A percentile compares a stretch with the other conserved stretches of the same genome.
These are phyloP conservation scores for Dinomys branickii DNA, from an alignment of 2,113 vertebrate genomes.

Conservation along the genomic window DNA sequence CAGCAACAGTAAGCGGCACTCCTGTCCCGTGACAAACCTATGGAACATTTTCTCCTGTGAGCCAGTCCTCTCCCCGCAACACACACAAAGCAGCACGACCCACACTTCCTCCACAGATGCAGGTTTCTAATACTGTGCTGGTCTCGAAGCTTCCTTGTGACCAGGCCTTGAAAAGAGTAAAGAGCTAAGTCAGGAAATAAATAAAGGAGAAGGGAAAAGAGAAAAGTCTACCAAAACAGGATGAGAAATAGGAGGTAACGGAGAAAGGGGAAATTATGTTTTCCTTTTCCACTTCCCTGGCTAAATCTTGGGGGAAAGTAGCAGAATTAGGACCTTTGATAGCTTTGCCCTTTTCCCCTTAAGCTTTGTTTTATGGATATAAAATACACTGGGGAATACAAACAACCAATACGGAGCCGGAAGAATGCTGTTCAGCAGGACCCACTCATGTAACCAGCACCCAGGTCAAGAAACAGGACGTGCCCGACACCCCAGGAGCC, in stretches of 20 bases:
- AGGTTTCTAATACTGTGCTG: background rate
- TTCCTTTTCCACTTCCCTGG: background rate
- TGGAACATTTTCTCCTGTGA: background rate
- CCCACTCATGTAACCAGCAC: background rate
- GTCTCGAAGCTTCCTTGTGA: background rate
- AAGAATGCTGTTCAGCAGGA: background rate
- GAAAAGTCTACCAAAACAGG: background rate
- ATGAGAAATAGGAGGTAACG: background rate
- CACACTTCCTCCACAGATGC: background rate
- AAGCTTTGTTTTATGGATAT: background rate
- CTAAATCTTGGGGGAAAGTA: background rate
- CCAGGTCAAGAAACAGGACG: background rate
- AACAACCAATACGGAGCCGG: background rate
- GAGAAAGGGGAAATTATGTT: background rate
- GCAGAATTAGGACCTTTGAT: background rate
- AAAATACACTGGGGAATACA: background rate
- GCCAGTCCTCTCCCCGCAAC: background rate
- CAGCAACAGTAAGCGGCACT: background rate
- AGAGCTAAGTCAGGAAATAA: background rate
- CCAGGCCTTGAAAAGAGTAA: background rate
- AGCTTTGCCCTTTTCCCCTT: background rate
- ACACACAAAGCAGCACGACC: accelerated
- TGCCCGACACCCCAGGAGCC: too few relatives aligned
- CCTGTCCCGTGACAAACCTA: background rate
- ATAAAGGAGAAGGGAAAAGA: background rate